Conservation (phyloP, 1,140 invertebrate species). For the Heliconius nattereri region DNA sequence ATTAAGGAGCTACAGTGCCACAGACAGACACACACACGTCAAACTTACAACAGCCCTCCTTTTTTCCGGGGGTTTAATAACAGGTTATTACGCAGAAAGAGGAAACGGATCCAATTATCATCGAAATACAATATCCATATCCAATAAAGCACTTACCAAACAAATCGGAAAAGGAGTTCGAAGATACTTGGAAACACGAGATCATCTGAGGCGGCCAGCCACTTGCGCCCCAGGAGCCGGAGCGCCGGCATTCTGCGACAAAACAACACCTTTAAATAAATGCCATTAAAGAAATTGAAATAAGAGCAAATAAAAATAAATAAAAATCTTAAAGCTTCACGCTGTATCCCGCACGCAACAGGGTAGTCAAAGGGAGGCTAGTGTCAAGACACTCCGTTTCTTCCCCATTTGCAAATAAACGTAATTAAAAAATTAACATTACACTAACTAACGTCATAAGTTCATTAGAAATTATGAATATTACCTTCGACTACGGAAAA, state of each 20-base stretch:
- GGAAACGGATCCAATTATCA: background rate
- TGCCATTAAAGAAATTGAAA: background rate
- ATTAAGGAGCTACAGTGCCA: no score
- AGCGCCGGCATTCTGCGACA: conserved; percentile 86
- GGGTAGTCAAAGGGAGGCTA: no score
- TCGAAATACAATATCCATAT: background rate
- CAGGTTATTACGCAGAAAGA: no score
- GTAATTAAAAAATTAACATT: background rate
- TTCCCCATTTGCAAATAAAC: conserved; percentile 2
- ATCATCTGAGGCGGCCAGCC: conserved; percentile 89
- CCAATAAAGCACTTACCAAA: conserved; percentile 83
- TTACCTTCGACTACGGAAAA: conserved; percentile 30
- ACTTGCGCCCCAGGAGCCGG: conserved; percentile 88
- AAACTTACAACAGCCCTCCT: no score
- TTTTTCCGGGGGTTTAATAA: no score
- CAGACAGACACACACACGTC: no score
- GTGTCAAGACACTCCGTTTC: no score
- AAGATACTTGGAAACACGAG: conserved; percentile 90
- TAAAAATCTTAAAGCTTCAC: no score
- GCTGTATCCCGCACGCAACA: no score
- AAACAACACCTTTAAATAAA: conserved; percentile 38
- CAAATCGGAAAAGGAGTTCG: conserved; percentile 86
- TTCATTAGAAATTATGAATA: conserved; percentile 1
- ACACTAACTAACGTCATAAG: background rate
- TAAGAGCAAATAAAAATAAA: no score